phyloP scores from a whole-genome alignment of 1,140 invertebrate species.

The Tribolium madens region DNA sequence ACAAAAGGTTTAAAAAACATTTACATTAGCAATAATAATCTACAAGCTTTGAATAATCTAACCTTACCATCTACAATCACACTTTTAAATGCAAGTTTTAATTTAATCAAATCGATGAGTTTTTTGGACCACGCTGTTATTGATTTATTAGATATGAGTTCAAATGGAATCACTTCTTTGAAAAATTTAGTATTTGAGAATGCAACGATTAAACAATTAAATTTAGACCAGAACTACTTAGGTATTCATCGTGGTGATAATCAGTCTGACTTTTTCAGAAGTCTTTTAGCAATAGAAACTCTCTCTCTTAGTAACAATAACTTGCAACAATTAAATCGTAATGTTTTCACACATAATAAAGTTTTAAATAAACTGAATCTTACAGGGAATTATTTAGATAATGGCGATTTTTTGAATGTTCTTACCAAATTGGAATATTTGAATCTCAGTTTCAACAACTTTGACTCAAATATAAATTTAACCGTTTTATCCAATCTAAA shows the following conservation, averaged over 20 bases:
- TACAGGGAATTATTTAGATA: neutral
- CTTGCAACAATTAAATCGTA: neutral
- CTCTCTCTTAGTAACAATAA: neutral
- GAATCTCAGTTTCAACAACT: neutral
- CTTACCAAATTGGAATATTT: neutral
- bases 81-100: neutral
- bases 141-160: neutral
- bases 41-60: neutral
- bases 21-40: slow-evolving; percentile 27
- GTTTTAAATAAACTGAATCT: neutral
- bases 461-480: neutral
- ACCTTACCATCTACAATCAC: neutral
- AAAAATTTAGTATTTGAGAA: neutral
- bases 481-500: neutral
- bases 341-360: neutral
- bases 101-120: neutral
- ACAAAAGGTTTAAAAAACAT: slow-evolving; percentile 4
- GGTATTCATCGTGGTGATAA: neutral
- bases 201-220: neutral
- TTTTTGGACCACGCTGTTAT: neutral
- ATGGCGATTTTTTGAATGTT: neutral
- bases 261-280: neutral
- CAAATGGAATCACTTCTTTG: neutral
- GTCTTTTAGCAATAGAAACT: neutral
- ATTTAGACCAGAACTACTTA: neutral